A percentile compares a stretch with the other conserved stretches of the same genome.
Conservation (phyloP, 37 sponge, comb jelly and placozoan genomes). For the Hexactinellida sp. region DNA sequence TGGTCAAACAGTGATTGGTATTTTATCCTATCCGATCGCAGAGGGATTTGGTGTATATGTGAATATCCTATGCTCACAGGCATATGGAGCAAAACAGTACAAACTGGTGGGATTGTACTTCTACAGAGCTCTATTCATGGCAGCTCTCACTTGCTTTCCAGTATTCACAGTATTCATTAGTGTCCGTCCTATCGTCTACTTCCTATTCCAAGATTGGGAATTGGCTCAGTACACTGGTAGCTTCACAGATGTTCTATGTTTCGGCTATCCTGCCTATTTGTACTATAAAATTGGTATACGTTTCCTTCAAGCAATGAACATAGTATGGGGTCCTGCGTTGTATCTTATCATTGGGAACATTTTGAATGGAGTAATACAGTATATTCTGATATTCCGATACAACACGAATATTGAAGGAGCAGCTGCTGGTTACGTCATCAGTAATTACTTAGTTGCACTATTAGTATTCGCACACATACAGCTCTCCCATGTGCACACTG, state of each 20-base stretch:
- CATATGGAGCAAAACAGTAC: conserved; percentile 11
- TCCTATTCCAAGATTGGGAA: background rate
- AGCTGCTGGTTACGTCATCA: background rate
- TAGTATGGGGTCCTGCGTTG: background rate
- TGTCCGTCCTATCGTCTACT: conserved; percentile 12
- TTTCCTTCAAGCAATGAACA: background rate
- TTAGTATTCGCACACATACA: background rate
- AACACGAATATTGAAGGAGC: background rate
- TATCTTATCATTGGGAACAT: background rate
- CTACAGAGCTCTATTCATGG: conserved; percentile 16
- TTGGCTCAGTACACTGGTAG: background rate
- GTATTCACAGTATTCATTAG: background rate
- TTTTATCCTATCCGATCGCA: background rate
- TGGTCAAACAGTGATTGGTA: background rate
- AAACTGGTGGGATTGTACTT: background rate
- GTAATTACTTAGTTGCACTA: background rate
- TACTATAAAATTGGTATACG: background rate
- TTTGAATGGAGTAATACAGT: background rate
- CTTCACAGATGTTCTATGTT: background rate
- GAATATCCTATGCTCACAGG: background rate
- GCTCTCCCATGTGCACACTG: background rate
- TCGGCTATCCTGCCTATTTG: background rate
- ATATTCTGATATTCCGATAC: background rate
- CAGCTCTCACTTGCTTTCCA: background rate
- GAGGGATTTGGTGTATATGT: background rate